Conservation (phyloP, 1,140 invertebrate species). For the Agrilus planipennis region DNA sequence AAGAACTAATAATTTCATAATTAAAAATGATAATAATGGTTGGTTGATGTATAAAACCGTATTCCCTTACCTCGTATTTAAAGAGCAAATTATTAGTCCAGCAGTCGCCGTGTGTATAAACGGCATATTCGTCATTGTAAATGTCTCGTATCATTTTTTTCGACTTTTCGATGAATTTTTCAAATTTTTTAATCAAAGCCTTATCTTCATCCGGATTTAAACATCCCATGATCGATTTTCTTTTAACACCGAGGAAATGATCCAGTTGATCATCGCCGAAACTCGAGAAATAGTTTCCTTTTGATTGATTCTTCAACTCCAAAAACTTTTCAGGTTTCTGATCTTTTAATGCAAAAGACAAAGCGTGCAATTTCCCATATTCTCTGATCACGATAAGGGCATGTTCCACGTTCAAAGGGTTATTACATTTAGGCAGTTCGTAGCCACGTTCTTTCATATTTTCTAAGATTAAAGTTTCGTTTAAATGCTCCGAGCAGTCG, state of each 20-base stretch:
- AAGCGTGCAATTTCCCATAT: slow-evolving; percentile 42
- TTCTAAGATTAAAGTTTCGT: slow-evolving; percentile 41
- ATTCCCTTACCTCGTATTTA: slow-evolving; percentile 26
- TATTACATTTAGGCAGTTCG: slow-evolving; percentile 35
- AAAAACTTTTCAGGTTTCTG: slow-evolving; percentile 28
- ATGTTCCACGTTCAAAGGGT: slow-evolving; percentile 34
- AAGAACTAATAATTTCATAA: no score
- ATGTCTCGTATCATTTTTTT: not conserved
- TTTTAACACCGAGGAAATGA: not conserved
- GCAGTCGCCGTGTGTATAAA: slow-evolving; percentile 44
- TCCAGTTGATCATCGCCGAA: not conserved
- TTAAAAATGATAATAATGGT: not conserved
- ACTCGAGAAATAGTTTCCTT: not conserved
- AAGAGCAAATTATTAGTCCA: slow-evolving; percentile 45
- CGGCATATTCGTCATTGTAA: slow-evolving; percentile 19
- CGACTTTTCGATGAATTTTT: slow-evolving; percentile 1
- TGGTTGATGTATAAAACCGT: not conserved
- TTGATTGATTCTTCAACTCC: not conserved
- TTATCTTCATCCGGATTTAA: slow-evolving; percentile 8
- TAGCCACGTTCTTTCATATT: slow-evolving; percentile 38
- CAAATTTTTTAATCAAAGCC: not conserved
- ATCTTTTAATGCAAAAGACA: slow-evolving; percentile 37
- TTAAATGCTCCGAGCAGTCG: slow-evolving; percentile 19
- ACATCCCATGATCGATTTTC: not conserved
- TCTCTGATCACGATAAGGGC: slow-evolving; percentile 34